Evolutionary conservation across 2,113 vertebrate genomes (phyloP).

Genomic region (Cephalopholis sonnerati): DNA sequence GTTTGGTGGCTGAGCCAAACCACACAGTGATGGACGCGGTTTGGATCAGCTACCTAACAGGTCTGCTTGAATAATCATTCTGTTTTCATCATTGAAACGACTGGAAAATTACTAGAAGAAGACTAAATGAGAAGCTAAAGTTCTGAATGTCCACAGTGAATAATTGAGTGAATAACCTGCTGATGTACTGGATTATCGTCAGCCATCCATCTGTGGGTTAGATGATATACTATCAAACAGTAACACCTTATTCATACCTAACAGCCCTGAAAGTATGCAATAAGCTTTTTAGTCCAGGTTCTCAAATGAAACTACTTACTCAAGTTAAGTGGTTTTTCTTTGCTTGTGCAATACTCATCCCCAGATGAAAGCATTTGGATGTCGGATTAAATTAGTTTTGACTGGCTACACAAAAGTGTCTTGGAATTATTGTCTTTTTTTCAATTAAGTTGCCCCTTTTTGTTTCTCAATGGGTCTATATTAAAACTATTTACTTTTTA

Average conservation of each 20-base stretch:
- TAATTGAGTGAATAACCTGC: neutral
- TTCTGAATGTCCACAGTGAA: neutral
- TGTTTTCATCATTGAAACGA: neutral
- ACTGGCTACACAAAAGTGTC: neutral
- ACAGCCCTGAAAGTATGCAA: too few relatives aligned
- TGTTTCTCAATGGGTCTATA: too few relatives aligned
- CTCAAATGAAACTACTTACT: neutral
- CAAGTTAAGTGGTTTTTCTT: neutral
- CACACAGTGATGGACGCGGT: too few relatives aligned
- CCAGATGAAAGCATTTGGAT: neutral
- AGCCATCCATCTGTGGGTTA: neutral
- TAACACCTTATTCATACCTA: constrained; percentile 8
- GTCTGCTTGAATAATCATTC: neutral
- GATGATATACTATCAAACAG: neutral
- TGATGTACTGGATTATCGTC: neutral
- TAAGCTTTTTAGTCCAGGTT: neutral
- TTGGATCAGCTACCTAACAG: too few relatives aligned
- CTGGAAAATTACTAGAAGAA: neutral
- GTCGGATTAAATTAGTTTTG: neutral
- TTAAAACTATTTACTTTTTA: neutral
- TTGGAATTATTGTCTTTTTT: neutral
- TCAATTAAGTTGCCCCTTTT: neutral
- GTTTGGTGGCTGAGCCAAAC: too few relatives aligned
- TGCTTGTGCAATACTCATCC: neutral
- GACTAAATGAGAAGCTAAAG: neutral